phyloP scores from a whole-genome alignment of 2,113 vertebrate species.

The Falcunculus frontatus region DNA sequence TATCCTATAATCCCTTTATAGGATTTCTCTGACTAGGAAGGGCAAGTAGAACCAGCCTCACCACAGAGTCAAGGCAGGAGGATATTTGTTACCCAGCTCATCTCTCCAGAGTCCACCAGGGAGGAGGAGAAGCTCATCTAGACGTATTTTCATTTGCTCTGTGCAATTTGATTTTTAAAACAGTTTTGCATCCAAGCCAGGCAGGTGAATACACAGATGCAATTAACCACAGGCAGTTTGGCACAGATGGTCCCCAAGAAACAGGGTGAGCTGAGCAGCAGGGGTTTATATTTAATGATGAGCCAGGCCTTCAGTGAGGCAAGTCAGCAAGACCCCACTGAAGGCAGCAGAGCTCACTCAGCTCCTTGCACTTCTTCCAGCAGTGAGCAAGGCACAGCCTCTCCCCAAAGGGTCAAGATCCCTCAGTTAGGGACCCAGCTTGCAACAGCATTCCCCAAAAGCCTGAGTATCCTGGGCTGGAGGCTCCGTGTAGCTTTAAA shows the following conservation, averaged over 20 bases:
- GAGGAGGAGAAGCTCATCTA: neutral
- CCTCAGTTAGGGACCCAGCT: neutral
- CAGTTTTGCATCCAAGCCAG: neutral
- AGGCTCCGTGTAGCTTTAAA: neutral
- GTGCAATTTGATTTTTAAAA: neutral
- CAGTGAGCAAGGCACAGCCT: neutral
- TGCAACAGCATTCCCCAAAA: neutral
- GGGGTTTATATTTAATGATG: conserved; percentile 20
- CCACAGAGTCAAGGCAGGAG: neutral
- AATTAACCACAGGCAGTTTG: conserved; percentile 13
- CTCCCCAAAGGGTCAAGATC: neutral
- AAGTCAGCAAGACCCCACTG: neutral
- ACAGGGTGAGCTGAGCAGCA: neutral
- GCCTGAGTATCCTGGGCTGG: neutral
- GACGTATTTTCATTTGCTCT: neutral
- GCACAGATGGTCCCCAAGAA: conserved; percentile 54
- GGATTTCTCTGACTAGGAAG: neutral
- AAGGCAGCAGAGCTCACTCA: neutral
- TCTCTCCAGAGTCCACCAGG: neutral
- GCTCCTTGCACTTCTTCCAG: neutral
- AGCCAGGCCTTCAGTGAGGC: neutral
- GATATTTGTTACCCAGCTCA: neutral
- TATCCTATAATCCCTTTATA: conserved; percentile 15
- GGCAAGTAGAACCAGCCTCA: neutral
- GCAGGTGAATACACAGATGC: neutral